Base-by-base conservation (phyloP, 2,113 vertebrate genomes). In the Otis tarda region DNA sequence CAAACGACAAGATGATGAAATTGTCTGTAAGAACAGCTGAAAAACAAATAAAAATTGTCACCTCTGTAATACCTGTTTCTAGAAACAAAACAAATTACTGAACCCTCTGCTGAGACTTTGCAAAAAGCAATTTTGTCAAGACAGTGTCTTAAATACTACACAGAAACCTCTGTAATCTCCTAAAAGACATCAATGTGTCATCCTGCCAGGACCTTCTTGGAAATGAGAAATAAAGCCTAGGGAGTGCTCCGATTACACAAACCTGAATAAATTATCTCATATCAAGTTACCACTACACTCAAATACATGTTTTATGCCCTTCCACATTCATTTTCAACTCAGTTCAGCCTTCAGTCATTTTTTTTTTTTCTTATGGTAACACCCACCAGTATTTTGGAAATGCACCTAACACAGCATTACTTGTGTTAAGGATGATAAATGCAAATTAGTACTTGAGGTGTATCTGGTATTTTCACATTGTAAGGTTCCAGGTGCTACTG, bases 1-100 rank as follows among this genome's bases (percentile, higher is more conserved):
- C 98, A 98, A 99, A 99, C 85, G 99, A 98, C 96, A 99, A 97
- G 96, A 99, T 98, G 94, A 99, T 98, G 97, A 99, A 99, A 97
- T 89, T 97, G 59, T 99, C 99, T 37, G 98, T 98, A 92, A 99
- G 97, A 97, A 99, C 95, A 95, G 98, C 99, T 99, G 98, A 92
- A 95, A 97, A 89, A 81, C 43, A 91, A 92, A 96, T n/a, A 90
- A 92, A 96, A 93, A 69, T 28, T 55, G 52, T 95, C 94, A 97
- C n/a, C 23, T 11, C 39, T 83, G 27, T 61, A 93, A 96, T 74
- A 89, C 22, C 45, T 80, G 20, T 55, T 68, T 85, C 76, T 61
- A 82, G 24, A 71, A 94, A 93, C 39, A 91, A 93, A 96, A 88
- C 25, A 93, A 91, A 95, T 90, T 76, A 80, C 75, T 89, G 52